Evolutionary conservation across 2,113 vertebrate species (phyloP).

Genomic region (Willisornis vidua): DNA sequence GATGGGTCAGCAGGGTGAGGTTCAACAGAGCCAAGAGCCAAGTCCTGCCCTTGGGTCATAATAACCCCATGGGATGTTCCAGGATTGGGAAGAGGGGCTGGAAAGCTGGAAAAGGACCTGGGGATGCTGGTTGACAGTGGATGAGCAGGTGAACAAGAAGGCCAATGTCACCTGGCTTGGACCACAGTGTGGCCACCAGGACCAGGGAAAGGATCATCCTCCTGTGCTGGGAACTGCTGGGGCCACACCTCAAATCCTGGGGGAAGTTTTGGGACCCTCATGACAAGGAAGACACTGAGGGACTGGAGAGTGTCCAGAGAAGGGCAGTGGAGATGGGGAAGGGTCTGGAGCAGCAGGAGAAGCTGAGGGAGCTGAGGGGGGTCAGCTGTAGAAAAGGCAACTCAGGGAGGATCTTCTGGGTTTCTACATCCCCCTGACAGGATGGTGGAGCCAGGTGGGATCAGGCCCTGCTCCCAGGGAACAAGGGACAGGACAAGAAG

Average conservation of each 20-base stretch:
- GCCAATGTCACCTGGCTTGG: not conserved
- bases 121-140: fast-evolving
- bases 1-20: fast-evolving
- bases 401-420: fast-evolving
- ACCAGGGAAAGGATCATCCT: fast-evolving
- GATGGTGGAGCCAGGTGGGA: fast-evolving
- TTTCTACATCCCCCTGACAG: not conserved
- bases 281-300: not conserved
- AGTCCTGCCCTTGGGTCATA: not conserved
- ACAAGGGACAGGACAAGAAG: not conserved
- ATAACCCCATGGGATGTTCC: fast-evolving
- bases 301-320: fast-evolving
- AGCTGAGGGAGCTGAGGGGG: fast-evolving
- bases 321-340: fast-evolving
- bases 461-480: not conserved
- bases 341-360: not conserved
- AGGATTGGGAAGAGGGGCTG: not conserved
- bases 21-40: fast-evolving
- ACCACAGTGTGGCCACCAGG: not conserved
- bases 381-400: not conserved
- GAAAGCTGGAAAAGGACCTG: not conserved
- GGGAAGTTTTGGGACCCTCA: not conserved
- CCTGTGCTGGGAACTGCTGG: not conserved
- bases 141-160: not conserved
- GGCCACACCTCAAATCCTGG: fast-evolving